These are phyloP conservation scores for Colostygia pectinataria DNA, from an alignment of 2,888 invertebrate species.

Conservation along the genomic window DNA sequence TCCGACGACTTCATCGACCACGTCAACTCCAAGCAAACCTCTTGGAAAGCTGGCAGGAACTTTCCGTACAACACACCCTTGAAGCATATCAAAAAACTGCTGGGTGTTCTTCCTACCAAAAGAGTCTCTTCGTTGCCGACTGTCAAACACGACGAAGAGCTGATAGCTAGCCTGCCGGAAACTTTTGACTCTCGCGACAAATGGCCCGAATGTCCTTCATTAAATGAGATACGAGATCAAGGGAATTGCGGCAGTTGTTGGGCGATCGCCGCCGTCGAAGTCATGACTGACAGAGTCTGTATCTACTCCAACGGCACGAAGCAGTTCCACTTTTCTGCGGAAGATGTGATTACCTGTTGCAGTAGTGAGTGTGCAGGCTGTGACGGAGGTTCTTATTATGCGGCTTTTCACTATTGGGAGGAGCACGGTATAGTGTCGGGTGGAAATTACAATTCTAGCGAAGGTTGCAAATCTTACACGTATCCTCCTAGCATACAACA, in stretches of 20 bases:
- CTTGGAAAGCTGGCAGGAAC: constrained; percentile 92
- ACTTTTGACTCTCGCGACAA: constrained; percentile 91
- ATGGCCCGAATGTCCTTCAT: constrained; percentile 94
- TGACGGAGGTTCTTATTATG: constrained; percentile 89
- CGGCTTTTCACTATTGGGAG: constrained; percentile 95
- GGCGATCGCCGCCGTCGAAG: constrained; percentile 96
- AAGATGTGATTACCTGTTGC: constrained; percentile 88
- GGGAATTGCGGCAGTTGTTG: constrained; percentile 97
- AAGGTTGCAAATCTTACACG: constrained; percentile 94
- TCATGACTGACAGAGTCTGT: constrained; percentile 95
- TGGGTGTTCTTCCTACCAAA: constrained; percentile 87
- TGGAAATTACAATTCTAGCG: constrained; percentile 88
- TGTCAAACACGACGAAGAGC: constrained; percentile 54
- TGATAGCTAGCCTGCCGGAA: constrained; percentile 85
- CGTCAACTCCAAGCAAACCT: constrained; percentile 86
- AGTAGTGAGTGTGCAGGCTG: constrained; percentile 90
- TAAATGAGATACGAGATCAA: constrained; percentile 92
- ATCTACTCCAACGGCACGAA: constrained; percentile 88
- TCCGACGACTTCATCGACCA: constrained; percentile 88
- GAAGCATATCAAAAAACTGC: constrained; percentile 85
- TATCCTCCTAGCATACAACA: constrained; percentile 93
- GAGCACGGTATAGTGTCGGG: constrained; percentile 93
- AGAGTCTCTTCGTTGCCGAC: constrained; percentile 63
- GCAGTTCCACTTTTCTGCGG: constrained; percentile 91
- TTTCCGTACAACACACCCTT: constrained; percentile 84